phyloP scores from a whole-genome alignment of 2,888 invertebrate species.

The Megaustenia siamemsis region DNA sequence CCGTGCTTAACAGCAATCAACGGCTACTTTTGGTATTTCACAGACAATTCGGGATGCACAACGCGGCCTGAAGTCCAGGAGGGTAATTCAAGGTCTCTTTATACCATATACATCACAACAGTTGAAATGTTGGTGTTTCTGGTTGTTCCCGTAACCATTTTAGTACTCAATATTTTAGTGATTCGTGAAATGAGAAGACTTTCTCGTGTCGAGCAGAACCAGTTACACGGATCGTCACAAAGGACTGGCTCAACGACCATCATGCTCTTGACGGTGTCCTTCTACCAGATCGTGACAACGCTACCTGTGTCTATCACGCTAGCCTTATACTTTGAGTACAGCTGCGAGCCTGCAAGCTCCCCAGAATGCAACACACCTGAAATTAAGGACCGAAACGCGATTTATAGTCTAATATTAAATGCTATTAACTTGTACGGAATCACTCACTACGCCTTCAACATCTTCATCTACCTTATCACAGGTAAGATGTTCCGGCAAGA shows the following conservation, averaged over 20 bases:
- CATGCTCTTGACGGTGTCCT: conserved; percentile 78
- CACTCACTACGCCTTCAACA: conserved; percentile 79
- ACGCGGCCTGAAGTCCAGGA: conserved; percentile 61
- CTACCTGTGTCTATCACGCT: conserved; percentile 76
- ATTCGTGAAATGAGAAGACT: conserved; percentile 75
- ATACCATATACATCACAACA: conserved; percentile 77
- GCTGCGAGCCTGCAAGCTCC: neutral
- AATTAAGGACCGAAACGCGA: conserved; percentile 70
- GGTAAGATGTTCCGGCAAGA: conserved; percentile 78
- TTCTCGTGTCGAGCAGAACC: conserved; percentile 65
- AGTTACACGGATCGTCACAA: conserved; percentile 62
- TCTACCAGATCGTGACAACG: conserved; percentile 78
- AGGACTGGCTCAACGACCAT: conserved; percentile 77
- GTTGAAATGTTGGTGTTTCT: conserved; percentile 78
- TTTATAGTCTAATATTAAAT: conserved; percentile 66
- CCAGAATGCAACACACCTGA: neutral
- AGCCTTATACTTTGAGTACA: conserved; percentile 69
- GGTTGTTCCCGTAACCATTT: conserved; percentile 76
- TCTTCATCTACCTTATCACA: conserved; percentile 78
- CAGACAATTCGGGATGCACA: conserved; percentile 61
- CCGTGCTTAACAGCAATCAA: conserved; percentile 73
- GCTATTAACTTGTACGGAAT: conserved; percentile 76
- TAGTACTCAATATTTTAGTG: conserved; percentile 78
- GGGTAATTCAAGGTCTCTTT: conserved; percentile 69
- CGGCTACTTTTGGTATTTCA: conserved; percentile 75